phyloP scores from a whole-genome alignment of 2,888 invertebrate genomes.

The Ophraella communa region DNA sequence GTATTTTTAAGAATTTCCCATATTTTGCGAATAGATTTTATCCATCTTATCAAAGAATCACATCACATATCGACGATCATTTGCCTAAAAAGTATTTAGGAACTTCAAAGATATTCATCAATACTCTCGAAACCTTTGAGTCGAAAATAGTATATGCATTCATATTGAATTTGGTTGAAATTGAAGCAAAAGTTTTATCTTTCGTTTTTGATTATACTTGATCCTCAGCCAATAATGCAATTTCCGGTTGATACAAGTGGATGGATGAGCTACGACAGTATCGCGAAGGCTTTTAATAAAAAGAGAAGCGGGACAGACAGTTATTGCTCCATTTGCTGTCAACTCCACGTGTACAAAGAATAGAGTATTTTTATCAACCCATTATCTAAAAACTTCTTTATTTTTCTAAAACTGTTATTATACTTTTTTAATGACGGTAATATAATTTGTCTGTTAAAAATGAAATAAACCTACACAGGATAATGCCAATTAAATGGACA shows the following conservation, averaged over 20 bases:
- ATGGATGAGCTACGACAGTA: slow-evolving; percentile 11
- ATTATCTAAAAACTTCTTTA: slow-evolving; percentile 6
- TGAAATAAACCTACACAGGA: not conserved
- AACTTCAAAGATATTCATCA: not conserved
- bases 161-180: not conserved
- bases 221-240: slow-evolving; percentile 15
- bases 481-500: too few species aligned
- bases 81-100: too few species aligned
- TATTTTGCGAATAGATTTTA: too few species aligned
- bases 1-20: too few species aligned
- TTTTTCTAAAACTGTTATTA: not conserved
- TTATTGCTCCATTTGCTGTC: slow-evolving; percentile 37
- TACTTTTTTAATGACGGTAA: not conserved
- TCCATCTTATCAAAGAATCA: too few species aligned
- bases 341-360: slow-evolving; percentile 28
- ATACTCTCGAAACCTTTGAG: not conserved
- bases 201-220: not conserved
- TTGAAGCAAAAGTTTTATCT: slow-evolving; percentile 3
- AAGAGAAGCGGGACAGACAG: slow-evolving; percentile 38
- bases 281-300: slow-evolving; percentile 41
- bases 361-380: slow-evolving; percentile 25
- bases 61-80: too few species aligned
- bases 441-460: not conserved
- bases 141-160: not conserved
- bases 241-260: slow-evolving; percentile 22